Conservation (phyloP, 1,140 invertebrate species). For the Diabrotica virgifera region DNA sequence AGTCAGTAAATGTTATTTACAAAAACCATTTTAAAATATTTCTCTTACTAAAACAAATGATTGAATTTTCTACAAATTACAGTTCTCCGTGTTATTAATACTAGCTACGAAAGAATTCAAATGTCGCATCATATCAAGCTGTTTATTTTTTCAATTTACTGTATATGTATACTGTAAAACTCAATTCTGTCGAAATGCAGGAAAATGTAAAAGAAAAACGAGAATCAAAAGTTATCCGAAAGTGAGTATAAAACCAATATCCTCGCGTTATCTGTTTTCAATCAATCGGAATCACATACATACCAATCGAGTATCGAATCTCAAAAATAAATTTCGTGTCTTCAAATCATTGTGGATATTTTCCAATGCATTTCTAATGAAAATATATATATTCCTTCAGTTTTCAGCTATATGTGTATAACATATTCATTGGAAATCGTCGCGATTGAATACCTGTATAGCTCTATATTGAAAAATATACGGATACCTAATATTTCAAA, state of each 20-base stretch:
- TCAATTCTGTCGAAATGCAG: neutral
- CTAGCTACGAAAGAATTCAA: too few species aligned
- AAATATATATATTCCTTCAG: constrained; percentile 6
- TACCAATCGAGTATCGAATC: constrained; percentile 22
- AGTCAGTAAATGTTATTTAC: too few species aligned
- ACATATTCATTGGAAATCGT: constrained; percentile 11
- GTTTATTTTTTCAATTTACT: too few species aligned
- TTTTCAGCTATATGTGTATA: neutral
- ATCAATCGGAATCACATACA: constrained; percentile 29
- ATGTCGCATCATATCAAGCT: too few species aligned
- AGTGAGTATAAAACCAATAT: constrained; percentile 17
- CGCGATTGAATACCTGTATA: neutral
- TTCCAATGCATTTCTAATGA: constrained; percentile 15
- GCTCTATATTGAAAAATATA: too few species aligned
- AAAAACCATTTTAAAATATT: too few species aligned
- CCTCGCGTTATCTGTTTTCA: constrained; percentile 26
- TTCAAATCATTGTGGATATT: constrained; percentile 10
- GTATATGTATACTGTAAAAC: neutral
- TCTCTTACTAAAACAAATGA: too few species aligned
- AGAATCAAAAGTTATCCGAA: constrained; percentile 17
- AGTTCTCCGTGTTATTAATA: too few species aligned
- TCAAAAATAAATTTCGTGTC: constrained; percentile 15
- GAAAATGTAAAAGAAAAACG: neutral
- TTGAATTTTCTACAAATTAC: too few species aligned
- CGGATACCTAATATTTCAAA: too few species aligned